A percentile compares a stretch with the other conserved stretches of the same genome.
Conservation (phyloP, 1,140 invertebrate species). For the Archegozetes longisetosus region DNA sequence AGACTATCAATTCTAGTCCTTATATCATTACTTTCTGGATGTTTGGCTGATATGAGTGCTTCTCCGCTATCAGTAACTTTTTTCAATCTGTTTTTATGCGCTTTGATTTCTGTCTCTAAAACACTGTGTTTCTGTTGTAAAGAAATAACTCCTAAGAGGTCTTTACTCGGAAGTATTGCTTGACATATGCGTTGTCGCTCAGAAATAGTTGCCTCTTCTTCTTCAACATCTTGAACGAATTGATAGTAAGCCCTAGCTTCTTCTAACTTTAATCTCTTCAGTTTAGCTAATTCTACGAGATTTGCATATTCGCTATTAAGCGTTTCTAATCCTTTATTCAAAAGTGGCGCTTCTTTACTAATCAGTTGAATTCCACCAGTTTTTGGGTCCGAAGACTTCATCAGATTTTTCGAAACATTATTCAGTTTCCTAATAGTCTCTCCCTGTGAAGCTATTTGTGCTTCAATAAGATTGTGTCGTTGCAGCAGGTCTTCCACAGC, state of each 20-base stretch:
- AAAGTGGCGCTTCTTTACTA: constrained; percentile 38
- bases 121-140: constrained; percentile 88
- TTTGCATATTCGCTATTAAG: constrained; percentile 53
- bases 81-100: constrained; percentile 56
- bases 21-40: constrained; percentile 25
- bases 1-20: constrained; percentile 50
- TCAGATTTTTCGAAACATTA: constrained; percentile 39
- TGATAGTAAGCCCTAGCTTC: constrained; percentile 85
- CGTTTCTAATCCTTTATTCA: constrained; percentile 49
- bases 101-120: constrained; percentile 78
- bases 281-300: constrained; percentile 44
- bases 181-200: constrained; percentile 82
- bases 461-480: constrained; percentile 75
- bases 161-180: constrained; percentile 77
- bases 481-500: constrained; percentile 85
- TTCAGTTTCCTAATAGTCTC: constrained; percentile 61
- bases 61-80: constrained; percentile 54
- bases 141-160: constrained; percentile 70
- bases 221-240: constrained; percentile 79
- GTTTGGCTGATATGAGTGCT: constrained; percentile 40
- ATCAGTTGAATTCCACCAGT: background rate
- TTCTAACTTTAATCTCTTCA: constrained; percentile 62
- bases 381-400: constrained; percentile 20
- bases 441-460: constrained; percentile 63
- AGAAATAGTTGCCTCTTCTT: constrained; percentile 80